These are phyloP conservation scores for Lucinisca nassula DNA, from an alignment of 2,888 invertebrate species.

Conservation along the genomic window DNA sequence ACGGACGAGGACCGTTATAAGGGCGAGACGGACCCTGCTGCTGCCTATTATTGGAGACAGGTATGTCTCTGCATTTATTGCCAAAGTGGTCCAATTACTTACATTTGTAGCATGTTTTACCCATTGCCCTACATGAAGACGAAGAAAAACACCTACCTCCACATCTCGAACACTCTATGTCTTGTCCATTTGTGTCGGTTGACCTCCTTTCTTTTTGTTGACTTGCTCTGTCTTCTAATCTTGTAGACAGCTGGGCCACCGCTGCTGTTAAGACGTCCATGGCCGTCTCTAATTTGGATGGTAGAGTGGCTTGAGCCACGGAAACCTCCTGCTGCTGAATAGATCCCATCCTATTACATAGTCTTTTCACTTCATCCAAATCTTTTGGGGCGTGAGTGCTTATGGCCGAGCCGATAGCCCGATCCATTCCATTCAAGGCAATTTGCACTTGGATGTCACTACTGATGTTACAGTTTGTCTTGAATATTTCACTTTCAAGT, in stretches of 20 bases:
- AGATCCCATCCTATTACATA: background rate
- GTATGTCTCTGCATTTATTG: background rate
- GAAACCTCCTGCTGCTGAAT: background rate
- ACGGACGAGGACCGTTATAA: background rate
- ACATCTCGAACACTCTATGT: constrained; percentile 16
- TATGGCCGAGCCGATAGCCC: constrained; percentile 23
- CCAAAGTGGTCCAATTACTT: constrained; percentile 27
- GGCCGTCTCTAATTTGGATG: background rate
- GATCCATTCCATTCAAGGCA: constrained; percentile 29
- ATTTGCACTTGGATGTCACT: constrained; percentile 33
- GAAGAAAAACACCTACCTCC: constrained; percentile 18
- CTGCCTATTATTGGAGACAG: background rate
- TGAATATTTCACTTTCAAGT: constrained; percentile 26
- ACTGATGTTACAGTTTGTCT: background rate
- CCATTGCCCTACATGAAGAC: constrained; percentile 27
- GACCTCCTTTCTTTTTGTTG: background rate
- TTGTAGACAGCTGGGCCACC: constrained; percentile 12
- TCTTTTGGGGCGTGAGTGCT: constrained; percentile 36
- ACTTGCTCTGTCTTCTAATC: background rate
- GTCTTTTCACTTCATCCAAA: background rate
- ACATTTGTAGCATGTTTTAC: constrained; percentile 32
- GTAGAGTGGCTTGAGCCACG: background rate
- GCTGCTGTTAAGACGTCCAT: constrained; percentile 38
- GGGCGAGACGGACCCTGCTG: no score
- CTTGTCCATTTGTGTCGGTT: background rate